A percentile compares a stretch with the other conserved stretches of the same genome.
Conservation (phyloP, 2,113 vertebrate genomes). For the Erythrolamprus reginae region DNA sequence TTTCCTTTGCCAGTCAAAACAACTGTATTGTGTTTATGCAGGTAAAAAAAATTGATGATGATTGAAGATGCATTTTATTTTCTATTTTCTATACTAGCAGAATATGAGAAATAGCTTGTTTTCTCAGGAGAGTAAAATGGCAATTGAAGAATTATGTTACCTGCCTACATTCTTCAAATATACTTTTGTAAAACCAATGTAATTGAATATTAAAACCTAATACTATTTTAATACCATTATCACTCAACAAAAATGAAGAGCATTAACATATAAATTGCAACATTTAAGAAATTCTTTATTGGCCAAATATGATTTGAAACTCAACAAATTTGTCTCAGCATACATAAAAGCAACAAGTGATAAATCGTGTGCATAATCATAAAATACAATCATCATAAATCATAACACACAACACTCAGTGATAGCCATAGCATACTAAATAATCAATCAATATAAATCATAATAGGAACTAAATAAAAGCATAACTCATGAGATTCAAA, state of each 20-base stretch:
- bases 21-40: background rate
- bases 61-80: constrained; percentile 39
- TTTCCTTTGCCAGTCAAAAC: constrained; percentile 30
- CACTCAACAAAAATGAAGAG: constrained; percentile 19
- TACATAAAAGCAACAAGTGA: background rate
- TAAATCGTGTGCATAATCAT: background rate
- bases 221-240: constrained; percentile 15
- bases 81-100: constrained; percentile 12
- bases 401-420: background rate
- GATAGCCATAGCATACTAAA: background rate
- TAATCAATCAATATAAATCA: background rate
- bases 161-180: background rate
- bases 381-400: background rate
- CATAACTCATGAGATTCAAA: background rate
- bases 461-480: background rate
- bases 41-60: constrained; percentile 33
- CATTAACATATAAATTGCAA: background rate
- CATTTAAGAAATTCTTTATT: background rate
- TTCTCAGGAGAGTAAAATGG: constrained; percentile 28
- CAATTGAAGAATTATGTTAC: constrained; percentile 23
- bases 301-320: background rate
- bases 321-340: background rate
- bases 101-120: constrained; percentile 19
- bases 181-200: constrained; percentile 26
- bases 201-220: constrained; percentile 18